Conservation (phyloP, 2,797 vertebrate species). For the Rhinoraja longicauda region DNA sequence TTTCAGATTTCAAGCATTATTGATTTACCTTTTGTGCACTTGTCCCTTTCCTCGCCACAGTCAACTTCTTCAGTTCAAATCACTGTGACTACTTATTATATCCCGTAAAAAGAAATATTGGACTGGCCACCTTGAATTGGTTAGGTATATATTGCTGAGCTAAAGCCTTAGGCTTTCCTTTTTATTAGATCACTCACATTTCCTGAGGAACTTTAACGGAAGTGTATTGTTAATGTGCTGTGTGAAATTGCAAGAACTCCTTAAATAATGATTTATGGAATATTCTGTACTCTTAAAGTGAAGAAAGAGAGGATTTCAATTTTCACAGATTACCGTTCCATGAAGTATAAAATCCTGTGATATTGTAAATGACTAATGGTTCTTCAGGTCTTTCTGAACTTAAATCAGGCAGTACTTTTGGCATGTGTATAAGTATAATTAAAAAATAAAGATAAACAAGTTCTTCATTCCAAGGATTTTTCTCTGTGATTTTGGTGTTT, state of each 20-base stretch:
- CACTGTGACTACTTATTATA: no score
- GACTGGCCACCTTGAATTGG: background rate
- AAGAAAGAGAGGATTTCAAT: conserved; percentile 9
- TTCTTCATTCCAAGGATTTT: background rate
- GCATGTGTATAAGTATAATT: conserved; percentile 23
- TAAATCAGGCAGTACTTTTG: background rate
- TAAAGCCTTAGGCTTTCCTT: background rate
- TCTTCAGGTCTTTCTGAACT: conserved; percentile 13
- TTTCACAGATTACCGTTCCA: conserved; percentile 20
- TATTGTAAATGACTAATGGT: conserved; percentile 19
- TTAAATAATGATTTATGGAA: conserved; percentile 3
- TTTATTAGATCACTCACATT: background rate
- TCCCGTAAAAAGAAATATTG: background rate
- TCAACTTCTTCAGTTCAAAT: background rate
- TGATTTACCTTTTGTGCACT: no score
- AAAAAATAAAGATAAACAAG: background rate
- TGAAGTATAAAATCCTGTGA: conserved; percentile 11
- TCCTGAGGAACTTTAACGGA: background rate
- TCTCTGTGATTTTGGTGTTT: background rate
- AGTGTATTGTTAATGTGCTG: background rate
- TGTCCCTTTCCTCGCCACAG: background rate
- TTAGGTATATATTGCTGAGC: conserved; percentile 3
- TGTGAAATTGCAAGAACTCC: background rate
- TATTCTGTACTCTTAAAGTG: conserved; percentile 28
- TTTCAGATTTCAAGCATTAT: no score